A percentile compares a stretch with the other conserved stretches of the same genome.
Evolutionary conservation across 2,113 vertebrate species (phyloP).

Genomic region (Pollimyrus isidori): DNA sequence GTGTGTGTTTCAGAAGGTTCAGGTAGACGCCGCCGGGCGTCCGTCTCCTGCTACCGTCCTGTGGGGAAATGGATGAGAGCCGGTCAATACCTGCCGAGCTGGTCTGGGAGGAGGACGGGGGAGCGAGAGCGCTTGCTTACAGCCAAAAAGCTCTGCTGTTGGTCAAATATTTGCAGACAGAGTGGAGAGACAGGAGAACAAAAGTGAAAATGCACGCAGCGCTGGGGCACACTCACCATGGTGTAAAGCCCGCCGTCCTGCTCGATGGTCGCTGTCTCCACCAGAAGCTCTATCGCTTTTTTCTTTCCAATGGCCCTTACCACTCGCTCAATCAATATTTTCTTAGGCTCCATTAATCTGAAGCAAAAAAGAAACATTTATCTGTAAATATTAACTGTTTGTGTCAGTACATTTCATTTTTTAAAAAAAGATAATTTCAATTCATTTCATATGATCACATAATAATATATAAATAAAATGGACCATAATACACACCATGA

Average conservation of each 20-base stretch:
- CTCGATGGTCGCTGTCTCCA: conserved; percentile 84
- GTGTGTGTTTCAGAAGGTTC: conserved; percentile 86
- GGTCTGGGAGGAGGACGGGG: background rate
- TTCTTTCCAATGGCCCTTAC: conserved; percentile 78
- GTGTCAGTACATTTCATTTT: background rate
- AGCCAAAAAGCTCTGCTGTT: background rate
- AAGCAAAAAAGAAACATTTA: background rate
- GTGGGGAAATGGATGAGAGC: conserved; percentile 24
- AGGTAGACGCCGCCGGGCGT: conserved; percentile 94
- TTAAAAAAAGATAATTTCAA: background rate
- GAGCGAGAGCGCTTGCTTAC: background rate
- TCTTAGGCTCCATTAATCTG: conserved; percentile 87
- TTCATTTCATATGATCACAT: background rate
- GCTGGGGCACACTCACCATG: conserved; percentile 59
- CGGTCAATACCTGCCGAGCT: background rate
- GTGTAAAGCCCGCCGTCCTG: conserved; percentile 84
- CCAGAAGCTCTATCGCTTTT: conserved; percentile 84
- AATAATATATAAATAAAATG: background rate
- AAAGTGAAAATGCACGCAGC: background rate
- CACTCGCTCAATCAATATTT: conserved; percentile 78
- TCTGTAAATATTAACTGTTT: background rate
- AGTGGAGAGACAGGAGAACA: background rate
- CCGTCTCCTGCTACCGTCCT: conserved; percentile 86
- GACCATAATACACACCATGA: background rate
- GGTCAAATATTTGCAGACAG: background rate